Evolutionary conservation across 1,140 invertebrate species (phyloP), one percentile per base, ranked within the genome.

Genomic region (Papilio glaucus): DNA sequence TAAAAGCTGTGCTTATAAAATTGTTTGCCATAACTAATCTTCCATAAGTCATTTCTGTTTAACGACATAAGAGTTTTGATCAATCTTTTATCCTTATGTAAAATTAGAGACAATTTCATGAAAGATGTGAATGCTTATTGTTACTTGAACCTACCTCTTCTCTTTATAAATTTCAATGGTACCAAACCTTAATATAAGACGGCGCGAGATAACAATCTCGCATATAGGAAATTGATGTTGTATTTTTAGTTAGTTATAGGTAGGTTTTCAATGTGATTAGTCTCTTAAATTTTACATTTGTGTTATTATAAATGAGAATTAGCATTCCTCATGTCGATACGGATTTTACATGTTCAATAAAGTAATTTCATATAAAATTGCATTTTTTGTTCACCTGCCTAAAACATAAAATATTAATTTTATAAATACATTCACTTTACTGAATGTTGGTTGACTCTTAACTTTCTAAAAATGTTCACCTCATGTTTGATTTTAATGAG

Each of bases 331-430:
- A 90, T 93, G 91, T 94, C 93, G 90, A 93, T 90, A 93, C 85
- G 90, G 91, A 90, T 93, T 93, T 94, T 93, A 94, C 92, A 94
- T 93, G 90, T 94, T 94, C 92, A 94, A 93, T 92, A 93, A 93
- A 93, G 88, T 93, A 93, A 94, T 93, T 94, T 94, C 93, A 90
- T 94, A 93, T 93, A 92, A 93, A 88, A 85, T 83, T 87, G 77
- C 87, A 86, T 86, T 85, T 87, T 85, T 53, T 26, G 21, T 24
- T 8, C 49, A n/a, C 49, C n/a, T 57, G 6, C 9, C 0, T 9
- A 24, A 13, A 57, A 26, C 1, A 33, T 33, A 5, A 12, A 18
- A 53, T 21, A 49, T 49, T 49, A 8, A 21, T 62, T 38, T 9
- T 13, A 7, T 62, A 33, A 37, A 37, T 13, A 6, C 1, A 62